Evolutionary conservation across 2,888 invertebrate species (phyloP).

Genomic region (Eumerus sabulonum): DNA sequence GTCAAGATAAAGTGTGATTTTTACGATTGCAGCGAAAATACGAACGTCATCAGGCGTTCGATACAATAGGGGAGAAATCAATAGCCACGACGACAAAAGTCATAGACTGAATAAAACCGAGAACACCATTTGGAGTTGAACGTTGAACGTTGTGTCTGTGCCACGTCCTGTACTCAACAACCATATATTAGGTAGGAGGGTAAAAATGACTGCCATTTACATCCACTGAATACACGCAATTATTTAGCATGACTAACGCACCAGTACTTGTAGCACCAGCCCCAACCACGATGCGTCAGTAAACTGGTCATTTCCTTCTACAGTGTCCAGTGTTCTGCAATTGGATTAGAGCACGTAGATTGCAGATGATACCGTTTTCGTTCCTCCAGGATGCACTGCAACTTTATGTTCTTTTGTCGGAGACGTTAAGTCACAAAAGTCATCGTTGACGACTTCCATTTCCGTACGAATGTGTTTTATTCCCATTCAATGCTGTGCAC

Average conservation of each 20-base stretch:
- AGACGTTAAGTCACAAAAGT: slow-evolving; percentile 51
- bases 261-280: slow-evolving; percentile 1
- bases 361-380: slow-evolving; percentile 29
- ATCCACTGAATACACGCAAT: slow-evolving; percentile 61
- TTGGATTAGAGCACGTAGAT: slow-evolving; percentile 57
- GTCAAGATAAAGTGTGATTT: too few relatives aligned
- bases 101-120: too few relatives aligned
- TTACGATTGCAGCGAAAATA: too few relatives aligned
- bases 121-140: too few relatives aligned
- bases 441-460: slow-evolving; percentile 25
- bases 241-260: slow-evolving; percentile 62
- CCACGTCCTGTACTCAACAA: slow-evolving; percentile 63
- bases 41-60: too few relatives aligned
- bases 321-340: slow-evolving; percentile 61
- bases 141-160: slow-evolving; percentile 7
- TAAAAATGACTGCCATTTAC: slow-evolving; percentile 62
- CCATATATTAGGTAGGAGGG: slow-evolving; percentile 50
- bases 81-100: too few relatives aligned
- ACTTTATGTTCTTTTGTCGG: slow-evolving; percentile 50
- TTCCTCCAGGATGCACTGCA: slow-evolving; percentile 33
- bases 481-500: slow-evolving; percentile 15
- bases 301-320: slow-evolving; percentile 56
- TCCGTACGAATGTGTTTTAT: slow-evolving; percentile 28
- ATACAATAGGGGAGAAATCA: too few relatives aligned
- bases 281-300: background rate